These are phyloP conservation scores for Chauna torquata DNA, from an alignment of 2,113 vertebrate genomes.

Conservation along the genomic window DNA sequence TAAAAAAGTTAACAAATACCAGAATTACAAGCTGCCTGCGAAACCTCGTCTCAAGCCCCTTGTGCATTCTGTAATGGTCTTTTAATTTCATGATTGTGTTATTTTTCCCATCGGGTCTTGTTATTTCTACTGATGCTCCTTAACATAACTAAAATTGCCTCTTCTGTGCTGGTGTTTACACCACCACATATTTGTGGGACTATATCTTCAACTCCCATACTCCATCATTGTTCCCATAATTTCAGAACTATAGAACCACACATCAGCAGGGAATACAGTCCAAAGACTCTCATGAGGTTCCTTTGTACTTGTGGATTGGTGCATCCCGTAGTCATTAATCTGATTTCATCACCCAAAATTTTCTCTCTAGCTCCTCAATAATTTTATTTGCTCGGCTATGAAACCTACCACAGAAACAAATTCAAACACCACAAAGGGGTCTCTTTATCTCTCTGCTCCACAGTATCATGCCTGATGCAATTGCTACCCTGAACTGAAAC, in stretches of 20 bases:
- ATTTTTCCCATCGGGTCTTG: background rate
- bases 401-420: background rate
- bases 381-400: background rate
- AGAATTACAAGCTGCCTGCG: background rate
- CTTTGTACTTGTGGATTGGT: background rate
- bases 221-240: background rate
- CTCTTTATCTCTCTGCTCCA: background rate
- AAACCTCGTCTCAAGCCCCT: background rate
- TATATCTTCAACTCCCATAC: background rate
- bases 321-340: background rate
- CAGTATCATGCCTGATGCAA: too few relatives aligned
- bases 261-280: background rate
- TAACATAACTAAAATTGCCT: background rate
- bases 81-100: background rate
- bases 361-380: background rate
- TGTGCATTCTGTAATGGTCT: background rate
- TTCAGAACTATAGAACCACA: background rate
- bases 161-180: background rate
- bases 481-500: background rate
- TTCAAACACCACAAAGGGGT: background rate
- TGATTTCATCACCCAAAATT: background rate
- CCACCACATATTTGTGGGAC: rapidly evolving
- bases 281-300: background rate
- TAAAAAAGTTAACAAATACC: background rate
- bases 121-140: background rate